phyloP scores from a whole-genome alignment of 2,888 invertebrate species.

The Fragum whitleyi region DNA sequence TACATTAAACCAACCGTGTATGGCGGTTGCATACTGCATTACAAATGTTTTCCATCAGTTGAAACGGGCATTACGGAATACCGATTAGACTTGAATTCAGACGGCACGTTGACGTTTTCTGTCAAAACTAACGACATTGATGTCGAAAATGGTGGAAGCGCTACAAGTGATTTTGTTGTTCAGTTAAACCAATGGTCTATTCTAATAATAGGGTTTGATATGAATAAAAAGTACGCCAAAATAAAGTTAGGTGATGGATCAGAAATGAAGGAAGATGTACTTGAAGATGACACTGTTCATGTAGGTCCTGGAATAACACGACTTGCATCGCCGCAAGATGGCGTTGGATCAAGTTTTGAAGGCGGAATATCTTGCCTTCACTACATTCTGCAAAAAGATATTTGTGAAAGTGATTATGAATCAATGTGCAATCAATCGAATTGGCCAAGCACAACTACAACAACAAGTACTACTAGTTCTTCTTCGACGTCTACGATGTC shows the following conservation, averaged over 20 bases:
- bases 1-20: background rate
- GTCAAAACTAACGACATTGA: background rate
- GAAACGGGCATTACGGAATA: background rate
- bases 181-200: background rate
- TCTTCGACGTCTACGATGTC: background rate
- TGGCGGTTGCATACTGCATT: constrained; percentile 5
- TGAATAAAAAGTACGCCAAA: background rate
- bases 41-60: background rate
- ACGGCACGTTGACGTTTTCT: constrained; percentile 9
- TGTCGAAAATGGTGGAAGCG: background rate
- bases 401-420: background rate
- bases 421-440: background rate
- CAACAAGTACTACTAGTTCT: background rate
- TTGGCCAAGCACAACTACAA: background rate
- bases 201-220: background rate
- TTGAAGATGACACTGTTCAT: constrained; percentile 8
- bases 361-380: background rate
- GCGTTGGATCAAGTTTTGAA: background rate
- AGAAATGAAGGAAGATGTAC: background rate
- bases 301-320: background rate
- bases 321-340: background rate
- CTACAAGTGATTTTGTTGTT: background rate
- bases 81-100: constrained; percentile 5
- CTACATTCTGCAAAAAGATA: background rate
- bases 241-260: background rate